phyloP scores from a whole-genome alignment of 2,797 vertebrate species.

The Megaceryle alcyon region DNA sequence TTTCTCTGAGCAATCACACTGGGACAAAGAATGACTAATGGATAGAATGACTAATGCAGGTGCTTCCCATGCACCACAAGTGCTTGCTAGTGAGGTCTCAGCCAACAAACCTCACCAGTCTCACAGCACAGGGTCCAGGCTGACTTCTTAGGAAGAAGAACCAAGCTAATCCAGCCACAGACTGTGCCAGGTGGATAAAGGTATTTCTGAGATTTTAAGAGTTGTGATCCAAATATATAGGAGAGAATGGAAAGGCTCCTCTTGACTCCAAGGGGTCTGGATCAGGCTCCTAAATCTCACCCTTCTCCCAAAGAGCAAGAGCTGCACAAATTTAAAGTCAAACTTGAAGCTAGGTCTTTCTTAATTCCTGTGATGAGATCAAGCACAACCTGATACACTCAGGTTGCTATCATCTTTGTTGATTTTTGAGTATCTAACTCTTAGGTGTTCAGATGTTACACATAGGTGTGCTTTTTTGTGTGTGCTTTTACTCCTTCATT shows the following conservation, averaged over 20 bases:
- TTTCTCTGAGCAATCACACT: neutral
- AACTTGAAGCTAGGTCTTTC: neutral
- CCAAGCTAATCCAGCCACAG: accelerated
- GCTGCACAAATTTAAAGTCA: neutral
- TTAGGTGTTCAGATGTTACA: neutral
- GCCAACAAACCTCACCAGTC: neutral
- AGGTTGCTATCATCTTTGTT: neutral
- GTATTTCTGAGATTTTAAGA: neutral
- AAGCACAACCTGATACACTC: neutral
- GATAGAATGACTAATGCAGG: neutral
- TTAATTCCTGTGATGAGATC: neutral
- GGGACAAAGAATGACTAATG: neutral
- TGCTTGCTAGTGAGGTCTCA: neutral
- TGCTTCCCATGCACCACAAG: accelerated
- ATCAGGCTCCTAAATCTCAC: neutral
- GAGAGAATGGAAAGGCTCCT: neutral
- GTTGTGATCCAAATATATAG: neutral
- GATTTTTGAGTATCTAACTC: neutral
- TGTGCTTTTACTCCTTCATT: neutral
- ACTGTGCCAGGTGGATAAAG: neutral
- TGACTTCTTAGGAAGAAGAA: neutral
- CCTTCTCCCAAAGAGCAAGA: neutral
- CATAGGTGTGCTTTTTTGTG: neutral
- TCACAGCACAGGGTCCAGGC: neutral
- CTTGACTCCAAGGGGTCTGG: neutral